phyloP scores from a whole-genome alignment of 1,140 invertebrate species.

The Sipha flava region DNA sequence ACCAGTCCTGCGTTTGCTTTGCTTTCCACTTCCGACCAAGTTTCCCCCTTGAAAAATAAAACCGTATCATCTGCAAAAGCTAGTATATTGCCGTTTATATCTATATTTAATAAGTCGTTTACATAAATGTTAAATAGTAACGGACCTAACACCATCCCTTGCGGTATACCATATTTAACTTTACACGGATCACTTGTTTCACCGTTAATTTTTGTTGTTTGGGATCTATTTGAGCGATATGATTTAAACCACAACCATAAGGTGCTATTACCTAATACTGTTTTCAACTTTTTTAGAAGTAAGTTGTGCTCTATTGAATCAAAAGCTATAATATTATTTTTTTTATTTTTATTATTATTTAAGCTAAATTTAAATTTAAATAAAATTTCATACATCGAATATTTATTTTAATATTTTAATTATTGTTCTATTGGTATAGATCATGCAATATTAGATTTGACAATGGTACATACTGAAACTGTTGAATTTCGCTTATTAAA shows the following conservation, averaged over 20 bases:
- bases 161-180: neutral
- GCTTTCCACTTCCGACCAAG: neutral
- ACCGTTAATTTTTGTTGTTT: neutral
- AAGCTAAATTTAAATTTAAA: too few species aligned
- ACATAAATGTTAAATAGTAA: too few species aligned
- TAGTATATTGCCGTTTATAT: too few species aligned
- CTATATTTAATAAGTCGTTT: too few species aligned
- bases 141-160: neutral
- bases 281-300: neutral
- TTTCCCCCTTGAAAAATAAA: neutral
- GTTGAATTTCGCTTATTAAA: too few species aligned
- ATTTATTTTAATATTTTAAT: too few species aligned
- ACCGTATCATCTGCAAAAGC: neutral
- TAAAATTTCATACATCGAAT: too few species aligned
- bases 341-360: too few species aligned
- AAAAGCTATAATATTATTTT: neutral
- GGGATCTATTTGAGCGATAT: neutral
- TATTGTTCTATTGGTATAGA: too few species aligned
- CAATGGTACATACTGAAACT: too few species aligned
- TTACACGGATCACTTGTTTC: neutral
- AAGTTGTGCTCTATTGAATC: neutral
- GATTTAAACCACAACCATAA: neutral
- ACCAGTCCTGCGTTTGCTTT: neutral
- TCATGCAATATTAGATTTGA: too few species aligned
- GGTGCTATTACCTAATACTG: neutral